These are phyloP conservation scores for Illadopsis cleaveri DNA, from an alignment of 2,113 vertebrate genomes.

Conservation along the genomic window DNA sequence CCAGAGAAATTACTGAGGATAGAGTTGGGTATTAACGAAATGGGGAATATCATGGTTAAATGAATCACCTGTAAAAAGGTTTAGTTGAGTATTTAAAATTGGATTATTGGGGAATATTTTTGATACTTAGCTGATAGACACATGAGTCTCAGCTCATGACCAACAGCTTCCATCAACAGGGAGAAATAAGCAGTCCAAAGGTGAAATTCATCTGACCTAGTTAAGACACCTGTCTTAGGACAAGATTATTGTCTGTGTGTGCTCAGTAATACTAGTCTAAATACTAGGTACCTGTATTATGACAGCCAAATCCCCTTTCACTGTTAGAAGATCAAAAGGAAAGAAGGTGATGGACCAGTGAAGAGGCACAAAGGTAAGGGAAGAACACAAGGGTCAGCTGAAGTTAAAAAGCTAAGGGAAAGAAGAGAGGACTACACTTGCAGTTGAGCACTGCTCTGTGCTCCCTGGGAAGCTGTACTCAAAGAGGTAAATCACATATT, in stretches of 20 bases:
- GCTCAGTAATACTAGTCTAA: neutral
- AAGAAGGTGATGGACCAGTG: neutral
- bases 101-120: neutral
- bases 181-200: neutral
- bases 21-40: neutral
- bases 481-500: neutral
- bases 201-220: neutral
- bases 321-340: neutral
- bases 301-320: neutral
- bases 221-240: neutral
- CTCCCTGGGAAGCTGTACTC: neutral
- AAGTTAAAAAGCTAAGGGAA: neutral
- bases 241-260: neutral
- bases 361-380: neutral
- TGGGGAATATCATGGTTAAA: neutral
- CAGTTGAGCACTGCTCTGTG: neutral
- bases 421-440: neutral
- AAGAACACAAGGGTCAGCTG: neutral
- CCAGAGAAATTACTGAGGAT: neutral
- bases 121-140: neutral
- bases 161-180: neutral
- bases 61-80: neutral
- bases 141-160: neutral
- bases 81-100: neutral
- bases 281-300: neutral